phyloP scores from a whole-genome alignment of 2,888 invertebrate genomes.

The Carterocephalus palaemon region DNA sequence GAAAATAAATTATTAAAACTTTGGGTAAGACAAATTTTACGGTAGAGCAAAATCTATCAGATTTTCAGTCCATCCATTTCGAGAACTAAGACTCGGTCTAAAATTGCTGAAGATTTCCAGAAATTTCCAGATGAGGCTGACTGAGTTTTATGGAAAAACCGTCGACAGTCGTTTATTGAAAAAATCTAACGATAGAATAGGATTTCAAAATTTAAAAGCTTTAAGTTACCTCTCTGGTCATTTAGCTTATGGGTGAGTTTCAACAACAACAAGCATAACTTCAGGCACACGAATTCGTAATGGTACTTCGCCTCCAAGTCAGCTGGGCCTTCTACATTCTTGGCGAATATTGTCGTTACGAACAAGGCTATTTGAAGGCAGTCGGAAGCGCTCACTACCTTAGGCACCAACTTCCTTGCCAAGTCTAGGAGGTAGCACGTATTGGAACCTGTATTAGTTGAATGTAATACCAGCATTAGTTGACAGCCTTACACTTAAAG shows the following conservation, averaged over 20 bases:
- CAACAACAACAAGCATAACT: conserved; percentile 54
- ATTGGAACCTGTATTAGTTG: conserved; percentile 51
- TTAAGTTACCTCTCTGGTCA: conserved; percentile 56
- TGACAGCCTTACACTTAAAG: too few relatives aligned
- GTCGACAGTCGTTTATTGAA: too few relatives aligned
- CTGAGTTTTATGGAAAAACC: too few relatives aligned
- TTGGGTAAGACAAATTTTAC: too few relatives aligned
- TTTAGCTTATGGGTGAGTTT: conserved; percentile 50
- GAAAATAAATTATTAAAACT: too few relatives aligned
- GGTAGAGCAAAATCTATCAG: too few relatives aligned
- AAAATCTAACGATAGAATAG: too few relatives aligned
- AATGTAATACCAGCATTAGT: not conserved
- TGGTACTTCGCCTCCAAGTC: conserved; percentile 38
- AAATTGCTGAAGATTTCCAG: too few relatives aligned
- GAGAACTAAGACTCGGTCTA: too few relatives aligned
- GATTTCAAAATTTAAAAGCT: not conserved
- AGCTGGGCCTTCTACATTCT: conserved; percentile 37
- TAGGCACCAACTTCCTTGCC: conserved; percentile 48
- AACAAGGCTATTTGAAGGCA: conserved; percentile 58
- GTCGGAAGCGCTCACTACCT: conserved; percentile 45
- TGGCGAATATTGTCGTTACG: conserved; percentile 55
- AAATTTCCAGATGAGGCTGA: too few relatives aligned
- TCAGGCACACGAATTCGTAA: conserved; percentile 60
- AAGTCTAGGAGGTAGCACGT: conserved; percentile 60
- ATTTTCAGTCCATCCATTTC: too few relatives aligned